Evolutionary conservation across 2,888 invertebrate species (phyloP).

Genomic region (Rhodophaea formosa): DNA sequence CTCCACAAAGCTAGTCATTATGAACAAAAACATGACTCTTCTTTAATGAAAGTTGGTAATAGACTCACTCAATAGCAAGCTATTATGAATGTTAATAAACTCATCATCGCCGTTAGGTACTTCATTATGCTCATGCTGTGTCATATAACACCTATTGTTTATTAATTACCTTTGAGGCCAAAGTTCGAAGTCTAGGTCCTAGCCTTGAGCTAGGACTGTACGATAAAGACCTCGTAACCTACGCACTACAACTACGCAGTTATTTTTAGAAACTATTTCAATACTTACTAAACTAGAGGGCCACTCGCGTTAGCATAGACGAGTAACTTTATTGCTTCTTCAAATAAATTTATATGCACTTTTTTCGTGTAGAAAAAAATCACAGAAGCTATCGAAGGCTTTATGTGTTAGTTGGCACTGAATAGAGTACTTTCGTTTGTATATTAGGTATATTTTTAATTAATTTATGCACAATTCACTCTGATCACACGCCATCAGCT

Average conservation of each 20-base stretch:
- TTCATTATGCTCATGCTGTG: neutral
- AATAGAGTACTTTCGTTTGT: neutral
- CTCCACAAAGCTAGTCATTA: too few species aligned
- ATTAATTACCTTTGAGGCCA: slow-evolving; percentile 4
- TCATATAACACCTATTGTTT: neutral
- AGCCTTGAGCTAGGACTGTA: slow-evolving; percentile 8
- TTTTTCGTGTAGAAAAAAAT: neutral
- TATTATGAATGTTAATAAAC: neutral
- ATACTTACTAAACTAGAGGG: slow-evolving; percentile 11
- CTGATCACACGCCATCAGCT: neutral
- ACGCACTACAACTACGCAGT: neutral
- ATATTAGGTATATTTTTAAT: neutral
- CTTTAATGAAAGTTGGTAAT: too few species aligned
- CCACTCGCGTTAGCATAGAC: neutral
- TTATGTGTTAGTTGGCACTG: neutral
- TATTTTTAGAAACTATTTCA: slow-evolving; percentile 13
- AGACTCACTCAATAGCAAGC: too few species aligned
- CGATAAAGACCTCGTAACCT: slow-evolving; percentile 23
- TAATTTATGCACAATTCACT: neutral
- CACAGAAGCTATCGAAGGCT: neutral
- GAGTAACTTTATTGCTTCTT: neutral
- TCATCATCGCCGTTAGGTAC: neutral
- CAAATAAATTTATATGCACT: neutral
- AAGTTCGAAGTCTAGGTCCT: neutral
- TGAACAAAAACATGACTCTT: too few species aligned